Conservation (phyloP, 2,888 invertebrate species). For the Dryadula phaetusa region DNA sequence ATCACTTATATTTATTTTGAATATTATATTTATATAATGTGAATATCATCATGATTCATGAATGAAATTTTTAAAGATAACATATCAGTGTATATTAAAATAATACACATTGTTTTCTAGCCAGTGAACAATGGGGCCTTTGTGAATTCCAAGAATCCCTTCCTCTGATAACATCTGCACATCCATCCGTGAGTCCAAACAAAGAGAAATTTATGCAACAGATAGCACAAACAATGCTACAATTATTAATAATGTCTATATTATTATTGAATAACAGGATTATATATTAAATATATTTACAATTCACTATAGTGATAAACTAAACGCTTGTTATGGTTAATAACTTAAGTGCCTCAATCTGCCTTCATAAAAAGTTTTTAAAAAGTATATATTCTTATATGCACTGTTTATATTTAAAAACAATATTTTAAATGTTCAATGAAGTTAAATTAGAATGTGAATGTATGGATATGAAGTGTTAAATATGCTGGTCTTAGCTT, state of each 20-base stretch:
- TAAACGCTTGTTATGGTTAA: constrained; percentile 45
- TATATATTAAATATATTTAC: constrained; percentile 56
- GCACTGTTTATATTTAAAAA: constrained; percentile 49
- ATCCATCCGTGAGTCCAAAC: constrained; percentile 57
- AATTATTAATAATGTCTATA: constrained; percentile 65
- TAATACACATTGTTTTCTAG: constrained; percentile 39
- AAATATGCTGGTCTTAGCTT: constrained; percentile 71
- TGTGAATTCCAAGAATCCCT: constrained; percentile 78
- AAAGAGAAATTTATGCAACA: constrained; percentile 66
- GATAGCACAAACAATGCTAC: constrained; percentile 79
- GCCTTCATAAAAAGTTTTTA: constrained; percentile 58
- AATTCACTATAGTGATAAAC: constrained; percentile 60
- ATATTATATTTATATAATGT: constrained; percentile 29
- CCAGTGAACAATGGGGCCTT: constrained; percentile 69
- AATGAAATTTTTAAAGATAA: constrained; percentile 35
- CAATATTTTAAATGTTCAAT: constrained; percentile 49
- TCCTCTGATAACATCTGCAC: constrained; percentile 66
- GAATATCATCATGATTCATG: constrained; percentile 43
- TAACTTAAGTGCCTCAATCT: constrained; percentile 72
- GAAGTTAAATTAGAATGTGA: constrained; percentile 52
- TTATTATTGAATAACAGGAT: constrained; percentile 53
- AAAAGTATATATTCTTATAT: constrained; percentile 53
- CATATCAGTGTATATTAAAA: constrained; percentile 37
- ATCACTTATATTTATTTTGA: constrained; percentile 46
- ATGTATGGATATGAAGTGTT: constrained; percentile 49